Evolutionary conservation across 2,113 vertebrate species (phyloP).

Genomic region (Odocoileus hemionus): DNA sequence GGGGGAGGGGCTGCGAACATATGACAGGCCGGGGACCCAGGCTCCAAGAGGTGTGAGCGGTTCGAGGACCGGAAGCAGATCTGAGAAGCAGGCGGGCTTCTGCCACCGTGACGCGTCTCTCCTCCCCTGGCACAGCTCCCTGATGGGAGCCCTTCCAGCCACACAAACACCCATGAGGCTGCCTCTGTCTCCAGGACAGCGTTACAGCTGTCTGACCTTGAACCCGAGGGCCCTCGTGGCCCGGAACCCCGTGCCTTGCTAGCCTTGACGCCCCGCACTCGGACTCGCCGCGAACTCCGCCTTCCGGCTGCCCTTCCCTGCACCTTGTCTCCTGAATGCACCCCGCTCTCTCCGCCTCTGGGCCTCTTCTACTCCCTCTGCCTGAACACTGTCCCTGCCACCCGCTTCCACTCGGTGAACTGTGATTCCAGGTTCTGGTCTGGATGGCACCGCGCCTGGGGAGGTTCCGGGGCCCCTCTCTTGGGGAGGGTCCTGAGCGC

Average conservation of each 20-base stretch:
- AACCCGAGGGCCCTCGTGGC: not conserved
- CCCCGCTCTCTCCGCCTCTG: not conserved
- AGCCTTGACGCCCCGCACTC: too few species aligned
- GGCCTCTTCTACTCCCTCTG: not conserved
- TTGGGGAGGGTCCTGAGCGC: not conserved
- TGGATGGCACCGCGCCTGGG: not conserved
- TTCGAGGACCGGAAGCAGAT: not conserved
- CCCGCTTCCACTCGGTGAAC: not conserved
- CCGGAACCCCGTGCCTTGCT: fast-evolving
- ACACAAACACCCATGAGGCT: not conserved
- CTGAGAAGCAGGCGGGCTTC: not conserved
- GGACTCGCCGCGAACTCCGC: fast-evolving
- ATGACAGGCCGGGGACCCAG: not conserved
- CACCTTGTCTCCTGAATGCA: fast-evolving
- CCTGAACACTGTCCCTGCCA: not conserved
- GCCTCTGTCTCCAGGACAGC: not conserved
- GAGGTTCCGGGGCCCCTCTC: not conserved
- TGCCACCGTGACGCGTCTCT: fast-evolving
- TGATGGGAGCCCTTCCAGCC: not conserved
- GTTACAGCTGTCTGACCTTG: not conserved
- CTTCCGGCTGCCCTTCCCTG: fast-evolving
- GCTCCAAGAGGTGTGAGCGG: not conserved
- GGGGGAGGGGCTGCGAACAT: fast-evolving
- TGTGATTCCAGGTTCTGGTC: not conserved
- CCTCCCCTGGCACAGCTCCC: not conserved